phyloP scores from a whole-genome alignment of 2,797 vertebrate genomes.

The Oryzias dopingdopingensis region DNA sequence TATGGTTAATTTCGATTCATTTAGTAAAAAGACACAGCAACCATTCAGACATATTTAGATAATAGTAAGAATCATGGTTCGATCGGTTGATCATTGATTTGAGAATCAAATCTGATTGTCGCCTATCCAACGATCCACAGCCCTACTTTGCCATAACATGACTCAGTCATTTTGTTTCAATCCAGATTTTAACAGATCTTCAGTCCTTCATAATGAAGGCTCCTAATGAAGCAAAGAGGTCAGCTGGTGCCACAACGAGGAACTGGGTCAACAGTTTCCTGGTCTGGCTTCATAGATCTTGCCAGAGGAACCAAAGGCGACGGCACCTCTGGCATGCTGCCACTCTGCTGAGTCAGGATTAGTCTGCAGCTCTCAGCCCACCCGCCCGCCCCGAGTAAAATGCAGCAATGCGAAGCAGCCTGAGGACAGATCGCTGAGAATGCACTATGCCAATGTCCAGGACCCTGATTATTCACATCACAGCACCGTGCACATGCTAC shows the following conservation, averaged over 20 bases:
- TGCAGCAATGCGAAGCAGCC: constrained; percentile 55
- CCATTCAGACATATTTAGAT: too few relatives aligned
- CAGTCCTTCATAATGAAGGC: constrained; percentile 23
- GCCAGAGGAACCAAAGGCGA: constrained; percentile 55
- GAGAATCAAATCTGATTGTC: too few relatives aligned
- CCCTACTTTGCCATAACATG: constrained; percentile 25
- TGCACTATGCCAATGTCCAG: constrained; percentile 53
- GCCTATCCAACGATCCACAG: not conserved
- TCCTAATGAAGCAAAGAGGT: constrained; percentile 28
- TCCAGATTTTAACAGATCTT: constrained; percentile 18
- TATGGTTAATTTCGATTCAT: too few relatives aligned
- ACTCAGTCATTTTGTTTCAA: constrained; percentile 15
- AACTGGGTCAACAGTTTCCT: constrained; percentile 63
- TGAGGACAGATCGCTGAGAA: constrained; percentile 62
- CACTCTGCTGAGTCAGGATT: constrained; percentile 74
- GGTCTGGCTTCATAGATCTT: constrained; percentile 45
- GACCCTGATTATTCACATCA: constrained; percentile 58
- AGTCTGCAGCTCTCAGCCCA: constrained; percentile 46
- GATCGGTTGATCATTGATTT: too few relatives aligned
- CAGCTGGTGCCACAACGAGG: constrained; percentile 27
- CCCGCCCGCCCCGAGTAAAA: constrained; percentile 39
- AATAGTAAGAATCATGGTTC: too few relatives aligned
- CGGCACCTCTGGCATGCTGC: constrained; percentile 64
- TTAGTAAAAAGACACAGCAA: too few relatives aligned
- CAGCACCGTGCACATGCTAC: constrained; percentile 42